Evolutionary conservation across 2,113 vertebrate species (phyloP).

Genomic region (Chamaea fasciata): DNA sequence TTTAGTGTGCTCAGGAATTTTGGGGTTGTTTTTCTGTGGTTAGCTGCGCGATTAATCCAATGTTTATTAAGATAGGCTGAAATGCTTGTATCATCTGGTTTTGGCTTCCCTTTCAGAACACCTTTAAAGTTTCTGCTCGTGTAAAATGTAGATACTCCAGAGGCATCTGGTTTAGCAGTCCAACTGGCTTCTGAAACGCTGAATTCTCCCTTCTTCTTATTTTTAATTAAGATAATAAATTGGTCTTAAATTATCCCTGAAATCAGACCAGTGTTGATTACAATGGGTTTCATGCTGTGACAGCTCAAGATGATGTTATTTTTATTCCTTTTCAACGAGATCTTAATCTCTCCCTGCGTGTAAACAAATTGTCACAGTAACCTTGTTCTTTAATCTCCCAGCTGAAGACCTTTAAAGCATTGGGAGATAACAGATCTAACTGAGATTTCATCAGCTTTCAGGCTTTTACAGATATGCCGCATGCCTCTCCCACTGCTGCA

Average conservation of each 20-base stretch:
- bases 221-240: slow-evolving; percentile 99
- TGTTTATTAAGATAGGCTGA: background rate
- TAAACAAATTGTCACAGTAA: slow-evolving; percentile 86
- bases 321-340: slow-evolving; percentile 87
- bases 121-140: background rate
- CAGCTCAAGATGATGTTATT: slow-evolving; percentile 86
- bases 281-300: slow-evolving; percentile 93
- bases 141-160: slow-evolving; percentile 6
- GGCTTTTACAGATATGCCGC: slow-evolving; percentile 54
- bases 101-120: background rate
- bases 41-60: background rate
- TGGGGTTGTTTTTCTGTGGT: background rate
- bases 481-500: slow-evolving; percentile 48
- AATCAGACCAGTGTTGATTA: slow-evolving; percentile 99
- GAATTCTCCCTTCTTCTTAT: slow-evolving; percentile 66
- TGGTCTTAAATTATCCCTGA: slow-evolving; percentile 99
- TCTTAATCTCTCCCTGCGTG: slow-evolving; percentile 84
- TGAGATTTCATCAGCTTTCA: slow-evolving; percentile 75
- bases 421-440: slow-evolving; percentile 78
- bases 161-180: slow-evolving; percentile 21
- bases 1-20: background rate
- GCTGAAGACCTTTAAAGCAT: slow-evolving; percentile 77
- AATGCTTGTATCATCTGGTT: background rate
- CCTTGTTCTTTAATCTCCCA: slow-evolving; percentile 83
- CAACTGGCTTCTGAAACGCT: slow-evolving; percentile 63